These are phyloP conservation scores for Myxocyprinus asiaticus DNA, from an alignment of 2,113 vertebrate species.

Conservation along the genomic window DNA sequence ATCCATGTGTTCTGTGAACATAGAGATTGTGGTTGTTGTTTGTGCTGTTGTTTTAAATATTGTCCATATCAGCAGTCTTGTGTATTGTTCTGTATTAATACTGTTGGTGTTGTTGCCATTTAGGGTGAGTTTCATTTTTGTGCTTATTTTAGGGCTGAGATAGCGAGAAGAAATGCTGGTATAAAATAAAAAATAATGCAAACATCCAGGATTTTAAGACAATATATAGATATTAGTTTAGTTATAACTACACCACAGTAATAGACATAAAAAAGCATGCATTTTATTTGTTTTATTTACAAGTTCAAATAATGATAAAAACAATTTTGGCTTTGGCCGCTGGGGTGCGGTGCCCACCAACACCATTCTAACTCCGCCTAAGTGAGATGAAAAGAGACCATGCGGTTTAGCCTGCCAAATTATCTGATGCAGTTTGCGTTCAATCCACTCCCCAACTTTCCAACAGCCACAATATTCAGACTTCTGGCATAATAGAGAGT, in stretches of 20 bases:
- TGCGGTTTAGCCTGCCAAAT: background rate
- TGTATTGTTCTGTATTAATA: background rate
- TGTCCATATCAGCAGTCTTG: background rate
- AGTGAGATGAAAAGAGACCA: background rate
- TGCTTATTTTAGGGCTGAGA: too few species aligned
- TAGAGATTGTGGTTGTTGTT: slow-evolving; percentile 10
- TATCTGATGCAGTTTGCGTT: background rate
- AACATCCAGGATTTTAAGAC: too few species aligned
- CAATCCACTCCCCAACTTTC: background rate
- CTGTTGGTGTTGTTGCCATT: background rate
- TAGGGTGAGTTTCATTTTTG: too few species aligned
- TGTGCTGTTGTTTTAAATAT: background rate
- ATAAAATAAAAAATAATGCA: too few species aligned
- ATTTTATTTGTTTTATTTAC: background rate
- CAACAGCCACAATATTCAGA: too few species aligned
- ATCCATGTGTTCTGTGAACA: background rate
- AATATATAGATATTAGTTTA: too few species aligned
- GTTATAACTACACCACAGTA: background rate
- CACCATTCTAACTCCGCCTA: too few species aligned
- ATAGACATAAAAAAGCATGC: too few species aligned
- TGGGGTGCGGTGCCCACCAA: too few species aligned
- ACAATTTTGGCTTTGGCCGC: too few species aligned
- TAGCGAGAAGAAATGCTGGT: too few species aligned
- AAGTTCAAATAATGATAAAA: too few species aligned
- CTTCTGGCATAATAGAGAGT: background rate